These are phyloP conservation scores for Eupeodes latifasciatus DNA, from an alignment of 2,888 invertebrate species.

Conservation along the genomic window DNA sequence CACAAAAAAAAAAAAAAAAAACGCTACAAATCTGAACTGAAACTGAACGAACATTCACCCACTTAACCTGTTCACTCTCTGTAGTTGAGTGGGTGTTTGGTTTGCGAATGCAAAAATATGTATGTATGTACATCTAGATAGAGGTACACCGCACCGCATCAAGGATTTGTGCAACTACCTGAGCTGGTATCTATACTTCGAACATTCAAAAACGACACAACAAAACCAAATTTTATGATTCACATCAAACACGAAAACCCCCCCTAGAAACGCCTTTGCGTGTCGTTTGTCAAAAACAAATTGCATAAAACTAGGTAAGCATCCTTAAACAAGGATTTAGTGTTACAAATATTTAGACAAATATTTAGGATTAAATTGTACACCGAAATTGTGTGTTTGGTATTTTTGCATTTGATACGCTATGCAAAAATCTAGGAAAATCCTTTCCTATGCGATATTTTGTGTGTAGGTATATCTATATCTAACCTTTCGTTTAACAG, in stretches of 20 bases:
- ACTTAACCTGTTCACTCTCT: conserved; percentile 8
- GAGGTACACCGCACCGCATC: background rate
- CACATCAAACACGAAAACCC: conserved; percentile 57
- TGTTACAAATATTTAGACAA: conserved; percentile 68
- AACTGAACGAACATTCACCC: conserved; percentile 27
- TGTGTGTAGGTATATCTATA: background rate
- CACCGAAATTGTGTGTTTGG: conserved; percentile 8
- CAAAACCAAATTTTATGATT: conserved; percentile 59
- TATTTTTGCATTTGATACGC: conserved; percentile 52
- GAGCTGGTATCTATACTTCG: background rate
- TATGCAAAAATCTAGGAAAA: conserved; percentile 47
- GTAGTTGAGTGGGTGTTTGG: conserved; percentile 54
- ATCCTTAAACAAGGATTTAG: conserved; percentile 62
- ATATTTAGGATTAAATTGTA: conserved; percentile 63
- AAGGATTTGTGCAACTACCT: conserved; percentile 42
- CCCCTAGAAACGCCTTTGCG: conserved; percentile 37
- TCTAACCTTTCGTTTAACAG: background rate
- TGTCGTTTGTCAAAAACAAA: conserved; percentile 13
- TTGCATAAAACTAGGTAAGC: background rate
- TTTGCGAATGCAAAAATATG: conserved; percentile 2
- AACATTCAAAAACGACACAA: background rate
- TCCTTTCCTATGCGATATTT: conserved; percentile 1
- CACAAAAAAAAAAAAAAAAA: conserved; percentile 15
- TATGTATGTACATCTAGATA: background rate
- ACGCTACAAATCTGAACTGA: conserved; percentile 7